Conservation (phyloP, 2,113 vertebrate species). For the Proterorhinus semilunaris region DNA sequence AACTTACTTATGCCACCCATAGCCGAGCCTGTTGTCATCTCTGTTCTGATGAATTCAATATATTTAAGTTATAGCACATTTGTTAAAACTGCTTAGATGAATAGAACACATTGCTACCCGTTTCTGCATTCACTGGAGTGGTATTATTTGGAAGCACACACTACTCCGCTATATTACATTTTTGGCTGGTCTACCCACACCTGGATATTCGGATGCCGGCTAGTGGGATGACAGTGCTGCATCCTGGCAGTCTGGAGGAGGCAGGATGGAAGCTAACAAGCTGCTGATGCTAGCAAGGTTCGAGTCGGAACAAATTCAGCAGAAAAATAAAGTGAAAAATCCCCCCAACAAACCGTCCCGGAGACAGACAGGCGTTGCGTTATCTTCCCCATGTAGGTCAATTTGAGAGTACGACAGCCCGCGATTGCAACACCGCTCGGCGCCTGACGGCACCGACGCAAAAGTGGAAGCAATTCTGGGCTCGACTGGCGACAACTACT, state of each 20-base stretch:
- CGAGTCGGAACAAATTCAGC: conserved; percentile 58
- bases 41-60: no score
- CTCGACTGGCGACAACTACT: conserved; percentile 9
- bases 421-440: conserved; percentile 29
- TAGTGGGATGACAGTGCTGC: conserved; percentile 43
- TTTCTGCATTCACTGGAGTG: background rate
- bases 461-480: conserved; percentile 12
- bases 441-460: conserved; percentile 47
- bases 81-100: background rate
- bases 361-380: conserved; percentile 50
- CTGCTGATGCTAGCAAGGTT: conserved; percentile 67
- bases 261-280: conserved; percentile 63
- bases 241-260: conserved; percentile 40
- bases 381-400: conserved; percentile 65
- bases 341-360: conserved; percentile 24
- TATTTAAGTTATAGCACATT: no score
- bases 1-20: no score
- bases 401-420: conserved; percentile 48
- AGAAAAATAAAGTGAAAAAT: conserved; percentile 37
- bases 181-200: background rate
- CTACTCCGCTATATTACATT: background rate
- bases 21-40: no score
- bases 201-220: conserved; percentile 40
- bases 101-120: background rate
- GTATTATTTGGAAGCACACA: background rate